Percentiles rank a stretch among this genome's conserved stretches.
These are phyloP conservation scores for Entelurus aequoreus DNA, from an alignment of 2,113 vertebrate genomes.

Conservation along the genomic window DNA sequence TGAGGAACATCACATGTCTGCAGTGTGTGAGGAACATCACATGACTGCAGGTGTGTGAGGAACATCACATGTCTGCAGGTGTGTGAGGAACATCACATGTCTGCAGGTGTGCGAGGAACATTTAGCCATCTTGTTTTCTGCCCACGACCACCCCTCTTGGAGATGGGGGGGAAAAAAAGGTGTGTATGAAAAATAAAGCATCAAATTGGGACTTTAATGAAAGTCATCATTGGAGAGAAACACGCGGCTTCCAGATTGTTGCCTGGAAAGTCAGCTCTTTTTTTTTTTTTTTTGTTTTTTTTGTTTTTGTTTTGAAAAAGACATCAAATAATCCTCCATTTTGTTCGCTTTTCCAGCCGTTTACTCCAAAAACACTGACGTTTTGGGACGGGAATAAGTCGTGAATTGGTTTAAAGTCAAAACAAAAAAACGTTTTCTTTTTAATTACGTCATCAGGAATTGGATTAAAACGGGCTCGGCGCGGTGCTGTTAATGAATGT, in stretches of 20 bases:
- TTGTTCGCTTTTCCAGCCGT: not conserved
- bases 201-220: slow-evolving; percentile 28
- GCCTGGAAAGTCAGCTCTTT: slow-evolving; percentile 18
- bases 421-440: no score
- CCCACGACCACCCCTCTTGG: no score
- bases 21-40: no score
- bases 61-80: no score
- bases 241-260: slow-evolving; percentile 20
- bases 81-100: no score
- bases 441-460: no score
- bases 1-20: no score
- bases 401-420: not conserved
- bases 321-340: slow-evolving; percentile 6
- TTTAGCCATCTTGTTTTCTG: no score
- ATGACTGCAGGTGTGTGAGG: no score
- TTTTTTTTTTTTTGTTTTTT: slow-evolving; percentile 1
- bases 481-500: no score
- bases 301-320: slow-evolving; percentile 5
- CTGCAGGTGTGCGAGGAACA: no score
- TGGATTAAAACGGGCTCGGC: no score
- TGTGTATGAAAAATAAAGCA: slow-evolving; percentile 23
- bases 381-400: not conserved
- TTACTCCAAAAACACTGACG: not conserved
- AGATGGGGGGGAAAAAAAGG: slow-evolving; percentile 18
- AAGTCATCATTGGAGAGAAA: slow-evolving; percentile 40